Base-by-base conservation (phyloP, 2,797 vertebrate species). In the Cynopterus sphinx region DNA sequence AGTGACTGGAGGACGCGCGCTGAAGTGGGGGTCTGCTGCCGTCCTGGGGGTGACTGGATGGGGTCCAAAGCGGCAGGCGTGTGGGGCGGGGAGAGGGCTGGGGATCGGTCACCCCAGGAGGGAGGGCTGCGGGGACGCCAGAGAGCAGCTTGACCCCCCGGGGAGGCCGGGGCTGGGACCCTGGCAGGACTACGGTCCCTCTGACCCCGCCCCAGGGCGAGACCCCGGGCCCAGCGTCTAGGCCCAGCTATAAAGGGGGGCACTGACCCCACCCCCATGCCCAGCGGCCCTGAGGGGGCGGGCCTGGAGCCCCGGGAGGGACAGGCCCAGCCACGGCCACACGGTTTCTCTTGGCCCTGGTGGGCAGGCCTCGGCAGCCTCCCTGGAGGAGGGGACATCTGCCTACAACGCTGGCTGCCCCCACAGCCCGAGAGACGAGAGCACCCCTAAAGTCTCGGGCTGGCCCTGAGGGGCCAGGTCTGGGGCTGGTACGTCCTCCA, bases 111-210 rank as follows among this genome's bases (percentile, higher is more conserved):
- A 2, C 41, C 55, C n/a, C 9, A 1, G 31, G 46, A 41, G 65
- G 46, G 33, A 22, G n/a, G 9, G 24, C 11, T 3, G 1, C 12
- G 4, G 5, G 43, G 55, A 33, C 31, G 49, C 26, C 57, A 43
- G 61, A 21, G 26, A 49, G 39, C 33, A 39, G 8, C 65, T 24
- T 2, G 6, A 31, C 22, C n/a, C 7, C 7, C 67, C 21, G 24
- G 46, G 59, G 36, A 9, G 36, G 33, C 33, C 15, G 15, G 9
- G n/a, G 24, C 13, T 9, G 22, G 11, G 36, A 15, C 24, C 15
- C 0, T 0, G 12, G n/a, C 4, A 0, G 28, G 19, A 4, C 11
- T 61, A 8, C 15, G 39, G 8, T 46, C 22, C 55, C 36, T 55
- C 57, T 3, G 15, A 16, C 10, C 26, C 22, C 31, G 57, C 26